Conservation (phyloP, 2,888 invertebrate genomes). For the Plebejus anna region DNA sequence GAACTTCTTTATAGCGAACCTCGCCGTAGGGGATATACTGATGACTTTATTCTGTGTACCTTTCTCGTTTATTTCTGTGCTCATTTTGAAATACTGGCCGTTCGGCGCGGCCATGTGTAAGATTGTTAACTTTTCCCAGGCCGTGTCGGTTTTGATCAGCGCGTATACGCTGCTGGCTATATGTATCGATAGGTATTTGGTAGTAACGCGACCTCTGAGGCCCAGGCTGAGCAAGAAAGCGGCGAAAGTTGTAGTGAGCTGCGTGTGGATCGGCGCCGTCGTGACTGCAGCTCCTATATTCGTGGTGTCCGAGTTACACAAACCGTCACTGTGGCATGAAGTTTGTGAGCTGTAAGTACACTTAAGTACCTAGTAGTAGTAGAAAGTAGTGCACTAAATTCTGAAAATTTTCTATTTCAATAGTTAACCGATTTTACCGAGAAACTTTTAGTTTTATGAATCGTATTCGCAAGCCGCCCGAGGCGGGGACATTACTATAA, state of each 20-base stretch:
- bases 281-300: slow-evolving; percentile 87
- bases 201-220: slow-evolving; percentile 89
- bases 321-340: slow-evolving; percentile 77
- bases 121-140: slow-evolving; percentile 89
- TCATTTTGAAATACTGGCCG: slow-evolving; percentile 92
- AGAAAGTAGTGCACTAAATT: background rate
- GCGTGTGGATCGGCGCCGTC: slow-evolving; percentile 84
- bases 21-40: slow-evolving; percentile 93
- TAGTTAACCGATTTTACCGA: background rate
- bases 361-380: background rate
- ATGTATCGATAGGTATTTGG: slow-evolving; percentile 89
- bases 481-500: background rate
- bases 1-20: slow-evolving; percentile 93
- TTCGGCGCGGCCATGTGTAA: slow-evolving; percentile 91
- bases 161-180: slow-evolving; percentile 93
- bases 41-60: slow-evolving; percentile 95
- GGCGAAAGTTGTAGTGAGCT: slow-evolving; percentile 80
- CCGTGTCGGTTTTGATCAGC: slow-evolving; percentile 88
- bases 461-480: background rate
- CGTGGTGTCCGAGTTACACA: slow-evolving; percentile 80
- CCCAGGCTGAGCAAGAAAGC: slow-evolving; percentile 84
- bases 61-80: slow-evolving; percentile 90
- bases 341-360: slow-evolving; percentile 80
- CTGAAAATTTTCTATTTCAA: background rate
- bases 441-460: background rate